Base-by-base conservation (phyloP, 2,797 vertebrate species). In the Simalia tracyae region DNA sequence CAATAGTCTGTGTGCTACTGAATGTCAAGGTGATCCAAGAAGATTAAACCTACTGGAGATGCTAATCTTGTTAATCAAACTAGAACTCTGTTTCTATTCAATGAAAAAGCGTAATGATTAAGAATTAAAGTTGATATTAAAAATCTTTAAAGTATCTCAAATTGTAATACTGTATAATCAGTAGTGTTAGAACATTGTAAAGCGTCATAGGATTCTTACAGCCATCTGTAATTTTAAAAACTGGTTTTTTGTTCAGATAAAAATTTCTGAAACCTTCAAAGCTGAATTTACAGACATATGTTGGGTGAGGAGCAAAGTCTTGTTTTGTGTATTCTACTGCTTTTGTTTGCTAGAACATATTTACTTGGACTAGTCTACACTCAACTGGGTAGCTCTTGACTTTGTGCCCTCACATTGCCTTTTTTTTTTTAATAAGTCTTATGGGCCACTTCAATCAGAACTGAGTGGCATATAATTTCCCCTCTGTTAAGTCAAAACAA, bases 81-180 rank as follows among this genome's bases (percentile, higher is more conserved):
- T 91, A 86, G 46, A 64, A 50, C 56, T 81, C 54, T 92, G 68
- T 88, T 63, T 91, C 59, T 2, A 12, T 57, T 68, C 84, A 95
- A 89, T 5, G 2, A 1, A 63, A 91, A 10, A 93, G 68, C 89
- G 46, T 81, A 42, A 76, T 36, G 0, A 46, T 81, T 9, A 66
- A 9, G 9, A 59, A 61, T 92, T 56, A 31, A 63, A 46, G 0
- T 5, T 28, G 92, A 4, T 8, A 93, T 93, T 90, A 54, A 92
- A 81, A 50, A 90, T 81, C 72, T 81, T 81, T 81, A 12, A 22
- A 31, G 61, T 72, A 28, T 68, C 0, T 89, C 88, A 87, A 63
- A 10, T 61, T n/a, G 2, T 63, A 2, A 1, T 9, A 24, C 89
- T 81, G 36, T 5, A 76, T 42, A 90, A n/a, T 14, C 8, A 31